Evolutionary conservation across 2,113 vertebrate genomes (phyloP), one percentile per base, ranked within the genome.

Genomic region (Oreotragus oreotragus): DNA sequence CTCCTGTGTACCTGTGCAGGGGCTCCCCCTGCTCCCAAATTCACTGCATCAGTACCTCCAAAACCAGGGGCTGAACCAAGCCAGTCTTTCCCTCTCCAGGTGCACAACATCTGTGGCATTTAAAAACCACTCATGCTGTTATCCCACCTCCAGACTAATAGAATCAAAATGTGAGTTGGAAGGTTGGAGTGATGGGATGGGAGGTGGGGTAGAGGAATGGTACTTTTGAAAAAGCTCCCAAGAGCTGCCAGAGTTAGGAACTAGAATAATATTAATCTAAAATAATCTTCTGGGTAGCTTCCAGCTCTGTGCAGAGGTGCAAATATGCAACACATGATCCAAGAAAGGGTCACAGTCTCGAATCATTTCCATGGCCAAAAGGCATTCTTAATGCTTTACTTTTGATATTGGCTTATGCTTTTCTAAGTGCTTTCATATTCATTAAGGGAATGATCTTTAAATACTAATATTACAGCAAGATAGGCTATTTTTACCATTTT

Each of bases 391-490:
- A 28, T 55, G 47, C 19, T 33, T 94, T 96, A 70, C 33, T 53
- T 96, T 93, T 88, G 79, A 87, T 45, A n/a, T 17, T 77, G 64
- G 15, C 28, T 98, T 89, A 55, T 60, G 58, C 28, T 95, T 97
- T 94, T 14, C 86, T 91, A 91, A 96, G 64, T 83, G 90, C n/a
- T 93, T 90, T 86, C 19, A 39, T 85, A 62, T 76, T 96, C 47
- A 87, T 95, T 88, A 96, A 88, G 51, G 60, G 45, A 88, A 88
- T 55, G 43, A 87, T 88, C 47, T 83, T 96, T 96, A 91, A 96
- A 84, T 76, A 85, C 39, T 53, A 96, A 93, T 88, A 45, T 27
- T 58, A 84, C 3, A 85, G 55, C 11, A 39, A 86, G 28, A 49
- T 36, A n/a, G 43, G 36, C 66, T 57, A n/a, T 92, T 76, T 84